Percentiles rank a stretch among this genome's conserved stretches.
phyloP scores from a whole-genome alignment of 1,140 invertebrate species.

The Himalopsyche phryganea region DNA sequence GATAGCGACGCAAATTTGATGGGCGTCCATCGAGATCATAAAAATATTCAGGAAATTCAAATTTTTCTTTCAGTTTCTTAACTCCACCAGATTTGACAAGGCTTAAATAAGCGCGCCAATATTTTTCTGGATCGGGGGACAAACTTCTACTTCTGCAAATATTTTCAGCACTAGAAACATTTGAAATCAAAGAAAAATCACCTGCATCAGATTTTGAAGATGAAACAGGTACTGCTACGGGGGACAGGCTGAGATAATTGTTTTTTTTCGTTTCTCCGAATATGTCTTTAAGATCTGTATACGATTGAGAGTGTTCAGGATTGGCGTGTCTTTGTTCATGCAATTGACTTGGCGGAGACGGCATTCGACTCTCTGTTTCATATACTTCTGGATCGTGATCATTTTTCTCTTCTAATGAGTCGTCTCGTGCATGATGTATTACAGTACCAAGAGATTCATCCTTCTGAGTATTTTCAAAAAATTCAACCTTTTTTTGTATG shows the following conservation, averaged over 20 bases:
- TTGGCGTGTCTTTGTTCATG: slow-evolving; percentile 33
- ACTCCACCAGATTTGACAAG: slow-evolving; percentile 73
- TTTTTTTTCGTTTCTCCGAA: slow-evolving; percentile 66
- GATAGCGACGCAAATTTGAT: slow-evolving; percentile 58
- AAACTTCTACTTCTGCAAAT: slow-evolving; percentile 61
- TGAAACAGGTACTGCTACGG: slow-evolving; percentile 41
- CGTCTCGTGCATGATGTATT: slow-evolving; percentile 56
- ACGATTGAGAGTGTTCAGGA: slow-evolving; percentile 63
- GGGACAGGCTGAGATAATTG: slow-evolving; percentile 46
- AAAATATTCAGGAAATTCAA: slow-evolving; percentile 56
- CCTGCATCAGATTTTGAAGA: slow-evolving; percentile 11
- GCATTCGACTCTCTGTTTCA: slow-evolving; percentile 36
- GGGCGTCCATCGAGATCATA: slow-evolving; percentile 44
- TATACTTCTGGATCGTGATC: slow-evolving; percentile 38
- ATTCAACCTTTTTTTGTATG: slow-evolving; percentile 71
- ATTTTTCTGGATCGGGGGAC: slow-evolving; percentile 64
- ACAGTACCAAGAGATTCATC: slow-evolving; percentile 46
- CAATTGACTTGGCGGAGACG: slow-evolving; percentile 27
- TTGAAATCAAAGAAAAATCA: slow-evolving; percentile 16
- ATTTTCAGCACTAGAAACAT: slow-evolving; percentile 61
- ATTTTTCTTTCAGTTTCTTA: slow-evolving; percentile 65
- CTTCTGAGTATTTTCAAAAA: slow-evolving; percentile 66
- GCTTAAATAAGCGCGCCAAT: slow-evolving; percentile 66
- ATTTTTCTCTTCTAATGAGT: slow-evolving; percentile 47
- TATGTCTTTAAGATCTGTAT: slow-evolving; percentile 70